phyloP scores from a whole-genome alignment of 2,113 vertebrate genomes.

The Alaudala cheleensis region DNA sequence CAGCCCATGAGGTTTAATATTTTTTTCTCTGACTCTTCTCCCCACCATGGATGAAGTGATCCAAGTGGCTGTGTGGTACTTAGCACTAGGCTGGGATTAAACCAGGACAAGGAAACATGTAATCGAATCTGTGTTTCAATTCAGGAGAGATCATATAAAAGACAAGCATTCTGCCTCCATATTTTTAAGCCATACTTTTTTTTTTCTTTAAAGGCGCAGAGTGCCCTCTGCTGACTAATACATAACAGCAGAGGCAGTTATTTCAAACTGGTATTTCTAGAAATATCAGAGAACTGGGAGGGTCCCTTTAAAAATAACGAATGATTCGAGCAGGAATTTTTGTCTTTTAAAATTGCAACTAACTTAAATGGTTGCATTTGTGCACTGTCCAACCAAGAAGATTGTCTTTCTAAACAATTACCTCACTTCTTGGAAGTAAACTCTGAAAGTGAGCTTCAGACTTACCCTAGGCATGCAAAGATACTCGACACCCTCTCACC shows the following conservation, averaged over 20 bases:
- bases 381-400: neutral
- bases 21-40: neutral
- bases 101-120: neutral
- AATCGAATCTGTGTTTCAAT: neutral
- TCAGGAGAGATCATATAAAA: neutral
- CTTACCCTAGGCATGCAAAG: neutral
- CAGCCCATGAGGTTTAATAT: neutral
- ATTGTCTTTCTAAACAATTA: neutral
- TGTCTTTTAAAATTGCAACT: neutral
- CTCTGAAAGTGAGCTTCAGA: neutral
- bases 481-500: neutral
- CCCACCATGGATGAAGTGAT: neutral
- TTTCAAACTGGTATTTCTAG: neutral
- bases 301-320: conserved; percentile 27
- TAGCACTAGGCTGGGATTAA: neutral
- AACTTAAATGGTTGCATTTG: neutral
- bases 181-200: neutral
- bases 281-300: conserved; percentile 6
- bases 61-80: neutral
- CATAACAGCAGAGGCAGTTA: neutral
- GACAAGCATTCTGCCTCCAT: neutral
- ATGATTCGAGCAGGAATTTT: neutral
- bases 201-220: neutral
- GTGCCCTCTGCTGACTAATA: conserved; percentile 38
- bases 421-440: neutral